phyloP scores from a whole-genome alignment of 2,797 vertebrate genomes.

The Enteromius viviparus region DNA sequence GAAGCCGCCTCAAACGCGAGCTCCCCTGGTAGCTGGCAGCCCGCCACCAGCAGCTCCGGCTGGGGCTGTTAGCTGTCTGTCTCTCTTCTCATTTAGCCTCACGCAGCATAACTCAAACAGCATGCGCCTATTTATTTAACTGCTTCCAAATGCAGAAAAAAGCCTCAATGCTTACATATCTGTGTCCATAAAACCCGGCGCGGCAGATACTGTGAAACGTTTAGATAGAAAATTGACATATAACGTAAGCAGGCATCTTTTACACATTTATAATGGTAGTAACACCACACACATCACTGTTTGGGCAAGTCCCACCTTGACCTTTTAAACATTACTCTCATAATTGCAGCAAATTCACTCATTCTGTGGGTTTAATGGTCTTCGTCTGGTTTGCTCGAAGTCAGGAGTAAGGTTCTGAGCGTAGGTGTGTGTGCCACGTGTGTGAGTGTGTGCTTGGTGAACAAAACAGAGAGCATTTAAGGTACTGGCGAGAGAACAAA shows the following conservation, averaged over 20 bases:
- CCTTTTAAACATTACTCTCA: constrained; percentile 53
- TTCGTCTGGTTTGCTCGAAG: constrained; percentile 56
- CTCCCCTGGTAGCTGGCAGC: constrained; percentile 57
- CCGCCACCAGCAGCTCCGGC: constrained; percentile 53
- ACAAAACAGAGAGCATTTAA: constrained; percentile 57
- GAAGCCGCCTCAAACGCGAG: constrained; percentile 54
- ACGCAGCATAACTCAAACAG: constrained; percentile 59
- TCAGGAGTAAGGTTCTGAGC: constrained; percentile 29
- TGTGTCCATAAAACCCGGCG: constrained; percentile 43
- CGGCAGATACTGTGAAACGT: constrained; percentile 29
- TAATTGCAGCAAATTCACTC: constrained; percentile 57
- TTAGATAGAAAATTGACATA: constrained; percentile 30
- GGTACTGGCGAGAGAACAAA: constrained; percentile 67
- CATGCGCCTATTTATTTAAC: constrained; percentile 45
- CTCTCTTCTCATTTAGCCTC: constrained; percentile 55
- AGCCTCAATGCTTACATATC: constrained; percentile 48
- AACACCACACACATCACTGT: constrained; percentile 24
- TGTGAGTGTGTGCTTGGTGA: constrained; percentile 55
- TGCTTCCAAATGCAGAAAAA: constrained; percentile 52
- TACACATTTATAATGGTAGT: constrained; percentile 17
- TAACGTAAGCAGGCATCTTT: not conserved
- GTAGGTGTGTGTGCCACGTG: constrained; percentile 53
- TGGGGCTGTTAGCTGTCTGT: constrained; percentile 56
- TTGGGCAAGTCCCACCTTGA: constrained; percentile 40
- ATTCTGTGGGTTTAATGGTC: constrained; percentile 51